Evolutionary conservation across 2,113 vertebrate genomes (phyloP).

Genomic region (Salvelinus fontinalis): DNA sequence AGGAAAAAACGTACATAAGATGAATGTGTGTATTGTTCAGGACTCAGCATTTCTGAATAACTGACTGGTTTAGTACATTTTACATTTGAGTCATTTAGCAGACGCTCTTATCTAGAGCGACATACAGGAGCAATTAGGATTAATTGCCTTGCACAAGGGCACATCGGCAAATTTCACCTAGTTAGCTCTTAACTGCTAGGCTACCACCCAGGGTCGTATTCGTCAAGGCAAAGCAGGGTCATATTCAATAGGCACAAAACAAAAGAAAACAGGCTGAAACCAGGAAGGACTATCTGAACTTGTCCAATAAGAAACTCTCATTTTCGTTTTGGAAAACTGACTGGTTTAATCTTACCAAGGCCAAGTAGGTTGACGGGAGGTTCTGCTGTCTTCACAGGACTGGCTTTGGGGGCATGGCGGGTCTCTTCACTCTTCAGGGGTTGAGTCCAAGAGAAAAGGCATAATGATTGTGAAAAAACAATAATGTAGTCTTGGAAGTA

Average conservation of each 20-base stretch:
- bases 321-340: background rate
- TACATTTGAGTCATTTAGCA: too few species aligned
- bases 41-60: background rate
- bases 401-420: slow-evolving; percentile 81
- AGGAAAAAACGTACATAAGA: background rate
- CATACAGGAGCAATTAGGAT: too few species aligned
- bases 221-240: background rate
- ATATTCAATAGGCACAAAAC: too few species aligned
- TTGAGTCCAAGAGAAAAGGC: background rate
- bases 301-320: too few species aligned
- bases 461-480: background rate
- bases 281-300: too few species aligned
- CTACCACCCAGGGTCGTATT: too few species aligned
- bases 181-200: too few species aligned
- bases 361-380: slow-evolving; percentile 89
- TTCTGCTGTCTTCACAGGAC: slow-evolving; percentile 84
- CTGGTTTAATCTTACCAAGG: slow-evolving; percentile 81
- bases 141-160: too few species aligned
- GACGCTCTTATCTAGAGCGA: too few species aligned
- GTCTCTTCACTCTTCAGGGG: slow-evolving; percentile 85
- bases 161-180: too few species aligned
- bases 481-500: too few species aligned
- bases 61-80: background rate
- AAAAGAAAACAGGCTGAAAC: too few species aligned
- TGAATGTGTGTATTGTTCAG: background rate